Conservation (phyloP, 2,888 invertebrate species). For the Phalangium opilio region DNA sequence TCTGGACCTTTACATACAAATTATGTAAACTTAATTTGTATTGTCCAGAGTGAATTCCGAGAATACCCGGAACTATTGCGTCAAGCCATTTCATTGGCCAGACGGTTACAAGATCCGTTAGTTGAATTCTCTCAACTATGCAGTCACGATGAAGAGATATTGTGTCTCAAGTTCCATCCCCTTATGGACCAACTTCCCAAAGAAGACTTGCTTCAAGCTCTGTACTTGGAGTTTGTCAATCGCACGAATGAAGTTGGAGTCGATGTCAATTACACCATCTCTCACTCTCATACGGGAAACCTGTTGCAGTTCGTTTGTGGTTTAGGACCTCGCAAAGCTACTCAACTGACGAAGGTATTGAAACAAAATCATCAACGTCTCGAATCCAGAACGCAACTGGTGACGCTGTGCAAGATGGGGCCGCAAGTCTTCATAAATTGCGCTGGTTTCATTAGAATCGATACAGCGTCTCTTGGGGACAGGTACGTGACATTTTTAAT, state of each 20-base stretch:
- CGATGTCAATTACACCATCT: constrained; percentile 83
- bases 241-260: constrained; percentile 96
- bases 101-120: constrained; percentile 85
- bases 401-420: constrained; percentile 91
- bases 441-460: constrained; percentile 97
- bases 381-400: constrained; percentile 87
- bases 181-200: constrained; percentile 49
- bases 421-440: constrained; percentile 98
- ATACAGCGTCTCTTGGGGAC: constrained; percentile 85
- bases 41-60: constrained; percentile 54
- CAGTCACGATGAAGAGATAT: constrained; percentile 87
- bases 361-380: constrained; percentile 64
- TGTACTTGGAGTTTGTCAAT: constrained; percentile 77
- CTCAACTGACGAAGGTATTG: constrained; percentile 57
- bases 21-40: no score
- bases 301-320: constrained; percentile 94
- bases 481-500: constrained; percentile 29
- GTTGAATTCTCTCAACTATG: constrained; percentile 92
- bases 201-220: constrained; percentile 67
- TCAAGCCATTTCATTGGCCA: constrained; percentile 82
- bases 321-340: constrained; percentile 85
- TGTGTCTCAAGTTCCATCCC: constrained; percentile 81
- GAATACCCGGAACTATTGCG: constrained; percentile 81
- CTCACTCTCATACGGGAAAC: constrained; percentile 70
- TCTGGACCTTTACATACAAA: no score